Evolutionary conservation across 2,888 invertebrate genomes (phyloP).

Genomic region (Callinectes sapidus): DNA sequence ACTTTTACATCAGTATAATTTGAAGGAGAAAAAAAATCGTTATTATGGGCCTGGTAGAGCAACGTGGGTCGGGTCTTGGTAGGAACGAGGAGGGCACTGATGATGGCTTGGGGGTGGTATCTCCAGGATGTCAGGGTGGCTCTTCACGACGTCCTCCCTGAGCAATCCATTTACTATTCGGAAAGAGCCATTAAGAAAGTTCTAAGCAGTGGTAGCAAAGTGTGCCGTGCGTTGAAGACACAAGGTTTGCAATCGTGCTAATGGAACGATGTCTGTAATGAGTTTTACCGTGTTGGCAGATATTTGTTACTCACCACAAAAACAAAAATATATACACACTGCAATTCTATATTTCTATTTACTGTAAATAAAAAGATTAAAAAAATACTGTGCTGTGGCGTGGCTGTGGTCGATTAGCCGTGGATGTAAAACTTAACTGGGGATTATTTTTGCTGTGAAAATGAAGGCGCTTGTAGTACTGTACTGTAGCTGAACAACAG

Average conservation of each 20-base stretch:
- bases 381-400: not conserved
- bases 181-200: constrained; percentile 5
- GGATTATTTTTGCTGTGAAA: too few species aligned
- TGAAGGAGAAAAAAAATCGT: not conserved
- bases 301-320: not conserved
- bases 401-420: not conserved
- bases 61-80: not conserved
- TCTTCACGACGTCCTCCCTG: not conserved
- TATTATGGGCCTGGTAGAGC: not conserved
- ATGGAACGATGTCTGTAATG: constrained; percentile 4
- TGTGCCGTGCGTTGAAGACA: not conserved
- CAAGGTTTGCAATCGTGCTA: constrained; percentile 10
- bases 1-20: not conserved
- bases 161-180: not conserved
- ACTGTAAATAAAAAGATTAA: not conserved
- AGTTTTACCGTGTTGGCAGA: not conserved
- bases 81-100: not conserved
- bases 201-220: constrained; percentile 6
- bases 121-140: not conserved
- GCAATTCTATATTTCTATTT: not conserved
- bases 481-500: too few species aligned
- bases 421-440: too few species aligned
- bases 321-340: not conserved
- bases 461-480: too few species aligned
- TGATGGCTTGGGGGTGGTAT: not conserved